phyloP scores from a whole-genome alignment of 2,888 invertebrate genomes.

The Drosophila imparisetae region DNA sequence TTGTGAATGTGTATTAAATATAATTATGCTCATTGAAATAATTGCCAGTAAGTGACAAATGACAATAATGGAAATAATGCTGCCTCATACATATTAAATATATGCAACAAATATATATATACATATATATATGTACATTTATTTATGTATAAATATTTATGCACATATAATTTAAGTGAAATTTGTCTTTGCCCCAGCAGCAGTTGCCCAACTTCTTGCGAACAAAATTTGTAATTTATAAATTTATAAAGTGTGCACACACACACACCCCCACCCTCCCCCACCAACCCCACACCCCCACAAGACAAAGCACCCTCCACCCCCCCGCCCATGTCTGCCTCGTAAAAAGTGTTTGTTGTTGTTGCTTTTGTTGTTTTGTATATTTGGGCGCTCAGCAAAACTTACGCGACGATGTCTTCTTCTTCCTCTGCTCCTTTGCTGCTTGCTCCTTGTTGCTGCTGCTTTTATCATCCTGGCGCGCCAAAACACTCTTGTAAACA shows the following conservation, averaged over 20 bases:
- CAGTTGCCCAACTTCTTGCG: constrained; percentile 7
- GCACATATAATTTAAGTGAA: constrained; percentile 47
- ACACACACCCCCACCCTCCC: neutral
- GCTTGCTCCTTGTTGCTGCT: constrained; percentile 17
- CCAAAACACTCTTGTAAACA: constrained; percentile 75
- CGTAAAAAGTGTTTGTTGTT: constrained; percentile 60
- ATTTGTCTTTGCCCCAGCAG: constrained; percentile 12
- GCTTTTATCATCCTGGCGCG: constrained; percentile 52
- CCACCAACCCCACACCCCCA: constrained; percentile 15
- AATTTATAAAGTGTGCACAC: constrained; percentile 78
- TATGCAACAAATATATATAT: too few relatives aligned
- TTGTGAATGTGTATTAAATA: constrained; percentile 42
- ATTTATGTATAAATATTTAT: neutral
- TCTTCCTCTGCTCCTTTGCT: neutral
- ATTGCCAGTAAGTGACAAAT: constrained; percentile 51
- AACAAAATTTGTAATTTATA: constrained; percentile 84
- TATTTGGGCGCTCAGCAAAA: constrained; percentile 59
- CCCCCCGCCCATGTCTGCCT: constrained; percentile 17
- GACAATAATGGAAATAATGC: constrained; percentile 10
- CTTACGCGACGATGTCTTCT: constrained; percentile 37
- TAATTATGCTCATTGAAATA: constrained; percentile 69
- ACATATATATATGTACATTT: neutral
- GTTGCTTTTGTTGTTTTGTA: constrained; percentile 18
- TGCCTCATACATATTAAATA: neutral
- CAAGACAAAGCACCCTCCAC: constrained; percentile 1